Percentiles rank a stretch among this genome's conserved stretches.
These are phyloP conservation scores for Oxyura jamaicensis DNA, from an alignment of 2,113 vertebrate species.

Conservation along the genomic window DNA sequence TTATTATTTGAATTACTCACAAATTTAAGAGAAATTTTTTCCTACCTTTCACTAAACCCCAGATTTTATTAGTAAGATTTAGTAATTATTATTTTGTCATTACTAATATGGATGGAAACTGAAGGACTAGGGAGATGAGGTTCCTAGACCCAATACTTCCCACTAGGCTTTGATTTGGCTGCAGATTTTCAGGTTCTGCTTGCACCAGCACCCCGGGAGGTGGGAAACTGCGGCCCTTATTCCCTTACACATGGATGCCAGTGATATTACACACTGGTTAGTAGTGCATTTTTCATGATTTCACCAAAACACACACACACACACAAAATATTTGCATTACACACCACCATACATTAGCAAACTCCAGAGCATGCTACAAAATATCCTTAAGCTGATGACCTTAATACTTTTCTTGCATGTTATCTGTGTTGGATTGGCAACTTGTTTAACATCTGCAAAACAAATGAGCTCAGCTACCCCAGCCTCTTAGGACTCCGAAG, in stretches of 20 bases:
- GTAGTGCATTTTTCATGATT: no score
- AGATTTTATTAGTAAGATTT: accelerated
- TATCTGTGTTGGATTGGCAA: background rate
- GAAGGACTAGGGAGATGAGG: background rate
- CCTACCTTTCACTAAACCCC: background rate
- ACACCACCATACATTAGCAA: accelerated
- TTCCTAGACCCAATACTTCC: background rate
- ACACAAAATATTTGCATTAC: no score
- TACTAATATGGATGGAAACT: accelerated
- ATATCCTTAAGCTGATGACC: accelerated
- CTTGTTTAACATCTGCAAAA: background rate
- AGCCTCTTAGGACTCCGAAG: background rate
- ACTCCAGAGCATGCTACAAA: accelerated
- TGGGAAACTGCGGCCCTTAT: accelerated
- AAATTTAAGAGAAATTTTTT: accelerated
- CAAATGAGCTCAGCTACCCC: no score
- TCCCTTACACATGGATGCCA: background rate
- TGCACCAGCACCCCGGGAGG: accelerated
- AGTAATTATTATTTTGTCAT: background rate
- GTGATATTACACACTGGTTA: no score
- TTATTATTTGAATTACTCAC: accelerated
- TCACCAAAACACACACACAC: background rate
- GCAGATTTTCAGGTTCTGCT: background rate
- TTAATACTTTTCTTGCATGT: no score
- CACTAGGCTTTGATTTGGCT: accelerated